Percentiles rank a stretch among this genome's conserved stretches.
Conservation (phyloP, 2,113 vertebrate species). For the Physeter macrocephalus region DNA sequence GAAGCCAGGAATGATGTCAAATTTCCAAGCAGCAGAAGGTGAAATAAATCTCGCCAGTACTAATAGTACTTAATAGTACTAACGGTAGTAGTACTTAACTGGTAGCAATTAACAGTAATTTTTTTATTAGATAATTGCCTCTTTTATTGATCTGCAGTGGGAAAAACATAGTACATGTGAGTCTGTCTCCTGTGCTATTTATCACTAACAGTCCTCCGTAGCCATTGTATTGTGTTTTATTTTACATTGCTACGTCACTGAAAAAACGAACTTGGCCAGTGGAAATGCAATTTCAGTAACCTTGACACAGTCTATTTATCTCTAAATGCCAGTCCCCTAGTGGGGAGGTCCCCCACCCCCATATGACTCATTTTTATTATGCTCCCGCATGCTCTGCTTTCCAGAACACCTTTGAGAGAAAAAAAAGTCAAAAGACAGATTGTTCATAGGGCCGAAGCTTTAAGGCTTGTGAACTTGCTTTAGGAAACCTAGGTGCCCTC, state of each 20-base stretch:
- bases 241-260: background rate
- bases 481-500: background rate
- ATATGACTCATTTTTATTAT: slow-evolving; percentile 48
- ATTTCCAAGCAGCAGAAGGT: slow-evolving; percentile 65
- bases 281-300: slow-evolving; percentile 21
- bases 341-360: background rate
- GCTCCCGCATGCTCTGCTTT: slow-evolving; percentile 10
- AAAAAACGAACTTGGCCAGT: slow-evolving; percentile 36
- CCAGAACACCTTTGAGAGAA: slow-evolving; percentile 37
- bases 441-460: background rate
- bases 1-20: slow-evolving; percentile 76
- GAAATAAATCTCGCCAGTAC: slow-evolving; percentile 63
- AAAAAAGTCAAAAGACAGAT: slow-evolving; percentile 14
- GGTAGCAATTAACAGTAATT: slow-evolving; percentile 53
- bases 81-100: slow-evolving; percentile 15
- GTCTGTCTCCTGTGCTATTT: slow-evolving; percentile 37
- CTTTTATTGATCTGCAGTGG: slow-evolving; percentile 58
- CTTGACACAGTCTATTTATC: slow-evolving; percentile 37
- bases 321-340: slow-evolving; percentile 41
- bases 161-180: background rate
- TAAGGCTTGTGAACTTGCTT: background rate
- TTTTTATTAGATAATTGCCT: slow-evolving; percentile 62
- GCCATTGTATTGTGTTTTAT: slow-evolving; percentile 32
- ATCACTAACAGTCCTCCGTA: background rate
- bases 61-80: slow-evolving; percentile 50